A percentile compares a stretch with the other conserved stretches of the same genome.
phyloP scores from a whole-genome alignment of 2,113 vertebrate genomes.

The Tenebrosternarchus preto region DNA sequence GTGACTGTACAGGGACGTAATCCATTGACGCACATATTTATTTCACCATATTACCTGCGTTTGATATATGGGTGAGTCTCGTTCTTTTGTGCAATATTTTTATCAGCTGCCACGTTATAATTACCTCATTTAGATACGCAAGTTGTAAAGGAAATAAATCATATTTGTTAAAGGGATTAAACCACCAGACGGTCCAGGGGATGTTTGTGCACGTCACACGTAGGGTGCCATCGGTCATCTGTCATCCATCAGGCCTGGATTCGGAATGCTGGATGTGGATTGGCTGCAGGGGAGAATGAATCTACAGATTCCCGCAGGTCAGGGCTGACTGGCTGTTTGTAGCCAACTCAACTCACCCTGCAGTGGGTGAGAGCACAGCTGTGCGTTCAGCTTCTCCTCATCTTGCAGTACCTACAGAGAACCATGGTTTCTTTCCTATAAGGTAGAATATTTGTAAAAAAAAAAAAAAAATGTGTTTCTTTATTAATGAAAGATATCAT shows the following conservation, averaged over 20 bases:
- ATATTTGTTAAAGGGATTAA: neutral
- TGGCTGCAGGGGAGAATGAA: too few species aligned
- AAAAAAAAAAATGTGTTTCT: too few species aligned
- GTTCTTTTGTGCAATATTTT: neutral
- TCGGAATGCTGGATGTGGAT: neutral
- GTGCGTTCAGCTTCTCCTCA: too few species aligned
- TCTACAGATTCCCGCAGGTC: too few species aligned
- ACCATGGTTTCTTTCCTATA: too few species aligned
- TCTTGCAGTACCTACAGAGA: too few species aligned
- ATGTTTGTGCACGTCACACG: neutral
- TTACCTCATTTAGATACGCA: neutral
- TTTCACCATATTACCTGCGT: conserved; percentile 16
- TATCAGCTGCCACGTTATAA: conserved; percentile 26
- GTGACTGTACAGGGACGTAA: conserved; percentile 4
- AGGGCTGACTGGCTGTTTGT: too few species aligned
- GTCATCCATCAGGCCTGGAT: neutral
- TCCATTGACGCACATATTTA: neutral
- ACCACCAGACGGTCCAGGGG: neutral
- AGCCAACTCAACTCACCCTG: too few species aligned
- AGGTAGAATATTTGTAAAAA: too few species aligned
- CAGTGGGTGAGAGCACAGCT: too few species aligned
- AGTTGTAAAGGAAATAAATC: conserved; percentile 20
- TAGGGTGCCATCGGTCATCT: neutral
- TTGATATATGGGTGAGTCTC: neutral
- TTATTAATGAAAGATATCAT: too few species aligned